These are phyloP conservation scores for Caprella mutica DNA, from an alignment of 2,888 invertebrate genomes.

Conservation along the genomic window DNA sequence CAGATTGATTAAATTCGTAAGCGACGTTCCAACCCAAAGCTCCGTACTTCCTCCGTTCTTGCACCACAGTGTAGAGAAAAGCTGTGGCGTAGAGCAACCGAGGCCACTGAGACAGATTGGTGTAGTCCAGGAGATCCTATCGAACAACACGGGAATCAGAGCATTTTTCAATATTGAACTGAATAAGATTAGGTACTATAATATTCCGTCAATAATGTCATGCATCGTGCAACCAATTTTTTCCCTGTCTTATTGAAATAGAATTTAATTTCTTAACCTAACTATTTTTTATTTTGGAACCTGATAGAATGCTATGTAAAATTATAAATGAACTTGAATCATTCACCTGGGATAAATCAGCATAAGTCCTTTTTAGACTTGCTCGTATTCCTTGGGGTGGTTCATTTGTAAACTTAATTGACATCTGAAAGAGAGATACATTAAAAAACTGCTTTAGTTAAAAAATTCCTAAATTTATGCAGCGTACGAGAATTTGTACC, in stretches of 20 bases:
- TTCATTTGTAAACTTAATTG: constrained; percentile 94
- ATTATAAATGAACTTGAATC: constrained; percentile 38
- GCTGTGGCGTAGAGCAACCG: constrained; percentile 85
- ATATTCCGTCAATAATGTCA: no score
- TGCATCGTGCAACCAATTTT: no score
- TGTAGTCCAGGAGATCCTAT: constrained; percentile 80
- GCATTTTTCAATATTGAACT: no score
- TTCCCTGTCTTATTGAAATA: no score
- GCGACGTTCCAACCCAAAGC: constrained; percentile 95
- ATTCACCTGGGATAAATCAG: constrained; percentile 55
- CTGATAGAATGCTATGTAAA: constrained; percentile 28
- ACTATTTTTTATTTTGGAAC: no score
- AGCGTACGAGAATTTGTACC: constrained; percentile 37
- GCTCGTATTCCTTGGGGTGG: constrained; percentile 91
- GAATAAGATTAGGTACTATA: no score
- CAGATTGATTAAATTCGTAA: constrained; percentile 93
- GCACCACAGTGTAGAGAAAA: constrained; percentile 82
- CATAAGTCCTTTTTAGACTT: constrained; percentile 86
- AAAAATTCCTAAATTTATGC: not conserved
- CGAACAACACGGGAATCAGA: no score
- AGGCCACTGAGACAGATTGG: constrained; percentile 83
- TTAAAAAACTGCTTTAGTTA: not conserved
- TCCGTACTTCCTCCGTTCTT: constrained; percentile 85
- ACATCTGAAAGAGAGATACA: constrained; percentile 58
- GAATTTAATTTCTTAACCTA: no score